A percentile compares a stretch with the other conserved stretches of the same genome.
Conservation (phyloP, 2,888 invertebrate species). For the Morpho helenor region DNA sequence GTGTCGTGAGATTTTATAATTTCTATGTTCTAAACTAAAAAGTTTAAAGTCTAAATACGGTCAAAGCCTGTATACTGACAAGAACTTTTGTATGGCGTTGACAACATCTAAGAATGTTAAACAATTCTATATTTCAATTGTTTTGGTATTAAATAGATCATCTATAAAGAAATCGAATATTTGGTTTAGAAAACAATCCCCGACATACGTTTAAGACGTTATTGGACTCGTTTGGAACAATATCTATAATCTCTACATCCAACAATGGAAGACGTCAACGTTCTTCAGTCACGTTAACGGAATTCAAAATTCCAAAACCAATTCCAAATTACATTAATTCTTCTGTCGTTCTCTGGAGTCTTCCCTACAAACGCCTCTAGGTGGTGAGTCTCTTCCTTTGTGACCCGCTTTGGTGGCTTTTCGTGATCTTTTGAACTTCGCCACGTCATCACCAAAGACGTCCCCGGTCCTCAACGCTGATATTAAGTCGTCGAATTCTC, state of each 20-base stretch:
- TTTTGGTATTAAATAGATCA: background rate
- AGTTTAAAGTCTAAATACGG: too few relatives aligned
- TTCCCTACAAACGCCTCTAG: constrained; percentile 60
- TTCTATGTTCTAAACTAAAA: too few relatives aligned
- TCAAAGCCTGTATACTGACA: too few relatives aligned
- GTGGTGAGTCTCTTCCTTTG: constrained; percentile 70
- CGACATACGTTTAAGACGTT: background rate
- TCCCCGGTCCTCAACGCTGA: constrained; percentile 96
- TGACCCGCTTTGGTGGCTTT: constrained; percentile 61
- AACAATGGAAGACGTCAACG: constrained; percentile 22
- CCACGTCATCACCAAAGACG: constrained; percentile 97
- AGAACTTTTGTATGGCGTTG: too few relatives aligned
- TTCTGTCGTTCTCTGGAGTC: constrained; percentile 71
- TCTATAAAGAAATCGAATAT: constrained; percentile 35
- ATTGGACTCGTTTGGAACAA: constrained; percentile 28
- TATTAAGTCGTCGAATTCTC: constrained; percentile 97
- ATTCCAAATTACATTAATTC: constrained; percentile 45
- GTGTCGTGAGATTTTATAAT: too few relatives aligned
- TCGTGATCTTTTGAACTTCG: constrained; percentile 84
- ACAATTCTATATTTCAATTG: too few relatives aligned
- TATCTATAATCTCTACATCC: constrained; percentile 13
- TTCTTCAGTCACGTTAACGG: constrained; percentile 5
- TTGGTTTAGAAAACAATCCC: constrained; percentile 13
- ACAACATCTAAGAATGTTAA: too few relatives aligned
- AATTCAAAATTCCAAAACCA: constrained; percentile 13